Percentiles rank a stretch among this genome's conserved stretches.
Conservation (phyloP, 2,888 invertebrate species). For the Drosophila meridiana region DNA sequence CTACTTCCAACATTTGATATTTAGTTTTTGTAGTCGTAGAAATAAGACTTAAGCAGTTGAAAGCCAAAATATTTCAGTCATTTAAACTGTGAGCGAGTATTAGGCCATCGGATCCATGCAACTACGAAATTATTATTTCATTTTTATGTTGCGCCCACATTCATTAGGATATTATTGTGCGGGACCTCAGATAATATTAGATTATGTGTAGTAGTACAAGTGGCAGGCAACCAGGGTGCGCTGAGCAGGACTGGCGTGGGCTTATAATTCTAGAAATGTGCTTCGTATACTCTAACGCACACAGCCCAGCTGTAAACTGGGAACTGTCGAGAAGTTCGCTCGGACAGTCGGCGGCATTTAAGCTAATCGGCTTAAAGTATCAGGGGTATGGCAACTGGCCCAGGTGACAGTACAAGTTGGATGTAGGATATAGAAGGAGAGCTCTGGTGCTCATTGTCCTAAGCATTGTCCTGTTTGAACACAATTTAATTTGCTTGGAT, state of each 20-base stretch:
- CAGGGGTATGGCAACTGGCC: conserved; percentile 40
- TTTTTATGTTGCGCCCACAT: conserved; percentile 52
- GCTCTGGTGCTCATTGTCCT: conserved; percentile 13
- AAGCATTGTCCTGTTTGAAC: conserved; percentile 49
- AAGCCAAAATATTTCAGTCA: neutral
- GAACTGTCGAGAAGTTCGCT: conserved; percentile 30
- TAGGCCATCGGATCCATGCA: neutral
- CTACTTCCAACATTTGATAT: neutral
- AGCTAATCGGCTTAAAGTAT: conserved; percentile 81
- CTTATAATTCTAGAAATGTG: conserved; percentile 28
- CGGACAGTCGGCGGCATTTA: conserved; percentile 57
- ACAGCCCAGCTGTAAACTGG: conserved; percentile 25
- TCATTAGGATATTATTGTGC: conserved; percentile 76
- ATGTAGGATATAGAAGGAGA: neutral
- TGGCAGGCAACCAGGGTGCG: neutral
- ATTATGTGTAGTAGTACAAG: conserved; percentile 60
- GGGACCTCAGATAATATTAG: conserved; percentile 69
- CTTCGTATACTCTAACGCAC: neutral
- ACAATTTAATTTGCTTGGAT: conserved; percentile 62
- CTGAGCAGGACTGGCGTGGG: neutral
- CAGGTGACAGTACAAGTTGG: conserved; percentile 75
- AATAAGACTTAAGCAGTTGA: neutral
- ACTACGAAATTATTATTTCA: neutral
- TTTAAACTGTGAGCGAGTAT: neutral
- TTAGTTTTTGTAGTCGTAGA: neutral